Percentiles rank a stretch among this genome's conserved stretches.
phyloP scores from a whole-genome alignment of 37 sponge, comb jelly and placozoan species.

The Bolinopsis microptera region DNA sequence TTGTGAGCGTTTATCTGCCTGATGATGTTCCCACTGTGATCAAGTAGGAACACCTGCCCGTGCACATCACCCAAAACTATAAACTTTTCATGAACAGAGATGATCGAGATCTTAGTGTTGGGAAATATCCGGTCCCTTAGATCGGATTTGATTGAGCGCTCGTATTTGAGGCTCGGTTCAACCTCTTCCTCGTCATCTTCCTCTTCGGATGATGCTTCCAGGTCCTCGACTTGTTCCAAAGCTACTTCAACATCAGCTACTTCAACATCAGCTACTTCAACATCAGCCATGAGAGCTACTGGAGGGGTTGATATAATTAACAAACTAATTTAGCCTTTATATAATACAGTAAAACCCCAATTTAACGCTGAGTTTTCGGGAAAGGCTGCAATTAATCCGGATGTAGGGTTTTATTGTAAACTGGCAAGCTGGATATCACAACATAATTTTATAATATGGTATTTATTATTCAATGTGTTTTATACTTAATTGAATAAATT shows the following conservation, averaged over 20 bases:
- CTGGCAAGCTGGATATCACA: too few relatives aligned
- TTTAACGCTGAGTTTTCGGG: too few relatives aligned
- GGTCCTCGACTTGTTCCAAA: not conserved
- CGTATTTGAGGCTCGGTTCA: slow-evolving; percentile 52
- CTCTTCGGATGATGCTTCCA: slow-evolving; percentile 31
- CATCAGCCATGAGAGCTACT: too few relatives aligned
- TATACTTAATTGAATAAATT: too few relatives aligned
- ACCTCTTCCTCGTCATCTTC: slow-evolving; percentile 46
- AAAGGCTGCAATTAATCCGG: too few relatives aligned
- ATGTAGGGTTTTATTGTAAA: too few relatives aligned
- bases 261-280: too few relatives aligned
- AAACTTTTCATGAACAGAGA: slow-evolving; percentile 59
- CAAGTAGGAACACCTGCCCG: slow-evolving; percentile 38
- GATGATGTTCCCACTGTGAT: slow-evolving; percentile 63
- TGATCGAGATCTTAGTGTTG: slow-evolving; percentile 6
- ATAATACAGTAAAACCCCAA: too few relatives aligned
- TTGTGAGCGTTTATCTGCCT: slow-evolving; percentile 47
- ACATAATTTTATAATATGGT: too few relatives aligned
- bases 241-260: slow-evolving; percentile 4
- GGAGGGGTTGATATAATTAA: too few relatives aligned
- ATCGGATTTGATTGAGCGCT: slow-evolving; percentile 29
- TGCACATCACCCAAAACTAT: slow-evolving; percentile 42
- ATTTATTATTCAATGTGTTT: too few relatives aligned
- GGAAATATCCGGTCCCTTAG: slow-evolving; percentile 50
- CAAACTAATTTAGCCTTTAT: too few relatives aligned